Evolutionary conservation across 1,140 invertebrate species (phyloP).

Genomic region (Stegodyphus dumicola): DNA sequence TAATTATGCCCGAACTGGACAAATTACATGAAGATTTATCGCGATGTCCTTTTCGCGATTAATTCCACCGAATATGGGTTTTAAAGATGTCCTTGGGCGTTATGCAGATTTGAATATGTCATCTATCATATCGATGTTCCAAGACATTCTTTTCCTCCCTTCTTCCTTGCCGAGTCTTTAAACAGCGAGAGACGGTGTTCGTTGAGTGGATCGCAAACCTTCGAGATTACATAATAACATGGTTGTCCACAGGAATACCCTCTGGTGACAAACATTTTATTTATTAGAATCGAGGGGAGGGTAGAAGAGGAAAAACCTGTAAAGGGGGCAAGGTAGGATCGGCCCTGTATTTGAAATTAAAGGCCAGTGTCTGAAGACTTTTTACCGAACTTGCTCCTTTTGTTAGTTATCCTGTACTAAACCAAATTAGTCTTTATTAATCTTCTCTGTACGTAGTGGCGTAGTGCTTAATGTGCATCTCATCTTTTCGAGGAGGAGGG

Average conservation of each 20-base stretch:
- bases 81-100: too few species aligned
- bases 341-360: slow-evolving; percentile 39
- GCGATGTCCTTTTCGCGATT: too few species aligned
- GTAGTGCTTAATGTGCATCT: too few species aligned
- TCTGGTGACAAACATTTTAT: slow-evolving; percentile 54
- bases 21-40: too few species aligned
- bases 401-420: slow-evolving; percentile 29
- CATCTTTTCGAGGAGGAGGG: too few species aligned
- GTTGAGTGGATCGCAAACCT: too few species aligned
- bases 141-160: not conserved
- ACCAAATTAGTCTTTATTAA: slow-evolving; percentile 49
- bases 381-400: slow-evolving; percentile 26
- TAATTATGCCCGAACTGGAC: too few species aligned
- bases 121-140: slow-evolving; percentile 15
- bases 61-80: too few species aligned
- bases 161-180: not conserved
- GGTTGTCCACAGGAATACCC: slow-evolving; percentile 41
- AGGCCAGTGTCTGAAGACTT: slow-evolving; percentile 16
- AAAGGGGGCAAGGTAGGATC: not conserved
- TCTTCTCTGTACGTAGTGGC: not conserved
- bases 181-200: too few species aligned
- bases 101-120: slow-evolving; percentile 26
- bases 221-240: slow-evolving; percentile 46
- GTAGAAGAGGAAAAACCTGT: slow-evolving; percentile 37
- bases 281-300: slow-evolving; percentile 19